A percentile compares a stretch with the other conserved stretches of the same genome.
phyloP scores from a whole-genome alignment of 2,113 vertebrate genomes.

The Hydrochoerus hydrochaeris region DNA sequence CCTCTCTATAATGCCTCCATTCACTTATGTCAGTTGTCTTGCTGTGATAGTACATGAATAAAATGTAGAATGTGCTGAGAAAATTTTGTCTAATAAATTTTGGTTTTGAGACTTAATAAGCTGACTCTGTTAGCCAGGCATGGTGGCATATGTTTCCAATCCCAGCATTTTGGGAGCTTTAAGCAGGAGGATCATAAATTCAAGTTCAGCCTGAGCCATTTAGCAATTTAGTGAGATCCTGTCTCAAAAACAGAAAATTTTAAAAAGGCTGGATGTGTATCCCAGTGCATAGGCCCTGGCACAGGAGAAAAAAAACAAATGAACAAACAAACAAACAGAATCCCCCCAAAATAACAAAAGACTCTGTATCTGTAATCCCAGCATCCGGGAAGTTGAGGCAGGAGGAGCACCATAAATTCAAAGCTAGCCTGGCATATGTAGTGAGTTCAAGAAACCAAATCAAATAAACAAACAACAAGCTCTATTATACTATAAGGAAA shows the following conservation, averaged over 20 bases:
- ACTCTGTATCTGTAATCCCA: neutral
- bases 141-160: neutral
- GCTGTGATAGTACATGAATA: neutral
- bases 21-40: neutral
- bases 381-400: neutral
- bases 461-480: neutral
- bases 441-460: neutral
- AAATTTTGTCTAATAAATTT: slow-evolving; percentile 48
- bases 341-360: too few relatives aligned
- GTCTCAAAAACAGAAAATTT: neutral
- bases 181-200: neutral
- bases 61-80: neutral
- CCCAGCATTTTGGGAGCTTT: neutral
- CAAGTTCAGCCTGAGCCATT: neutral
- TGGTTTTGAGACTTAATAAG: neutral
- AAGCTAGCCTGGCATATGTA: neutral
- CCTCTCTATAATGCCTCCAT: neutral
- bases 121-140: neutral
- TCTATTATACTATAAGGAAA: neutral
- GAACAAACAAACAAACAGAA: too few relatives aligned
- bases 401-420: neutral
- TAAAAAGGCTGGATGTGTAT: neutral
- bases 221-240: neutral
- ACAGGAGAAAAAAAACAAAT: neutral
- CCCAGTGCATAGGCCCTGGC: neutral